Conservation (phyloP, 2,113 vertebrate species). For the Guaruba guarouba region DNA sequence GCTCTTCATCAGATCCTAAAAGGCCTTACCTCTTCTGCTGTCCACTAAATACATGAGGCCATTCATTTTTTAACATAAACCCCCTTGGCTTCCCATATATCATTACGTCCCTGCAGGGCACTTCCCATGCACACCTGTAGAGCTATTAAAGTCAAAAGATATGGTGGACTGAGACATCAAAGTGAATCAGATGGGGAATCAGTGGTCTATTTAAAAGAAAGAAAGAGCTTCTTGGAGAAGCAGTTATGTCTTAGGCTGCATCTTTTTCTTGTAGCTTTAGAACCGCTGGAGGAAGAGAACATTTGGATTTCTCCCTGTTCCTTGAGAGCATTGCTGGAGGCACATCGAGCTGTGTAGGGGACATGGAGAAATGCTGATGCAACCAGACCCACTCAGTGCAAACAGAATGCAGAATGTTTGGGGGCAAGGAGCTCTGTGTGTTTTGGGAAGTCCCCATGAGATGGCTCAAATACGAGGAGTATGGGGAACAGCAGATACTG, state of each 20-base stretch:
- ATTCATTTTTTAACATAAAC: neutral
- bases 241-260: neutral
- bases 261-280: neutral
- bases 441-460: neutral
- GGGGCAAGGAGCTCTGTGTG: neutral
- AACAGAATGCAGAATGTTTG: neutral
- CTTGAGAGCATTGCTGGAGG: neutral
- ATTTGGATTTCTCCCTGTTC: neutral
- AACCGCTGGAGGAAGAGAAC: neutral
- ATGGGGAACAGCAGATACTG: neutral
- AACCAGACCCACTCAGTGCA: neutral
- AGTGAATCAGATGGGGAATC: neutral
- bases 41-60: neutral
- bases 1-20: neutral
- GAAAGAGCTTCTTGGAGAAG: neutral
- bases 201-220: neutral
- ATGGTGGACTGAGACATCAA: neutral
- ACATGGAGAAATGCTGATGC: neutral
- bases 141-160: neutral
- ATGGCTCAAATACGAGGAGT: accelerated
- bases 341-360: neutral
- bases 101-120: neutral
- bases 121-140: neutral
- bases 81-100: neutral
- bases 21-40: neutral